Base-by-base conservation (phyloP, 2,888 invertebrate genomes). In the Gasteruption jaculator region DNA sequence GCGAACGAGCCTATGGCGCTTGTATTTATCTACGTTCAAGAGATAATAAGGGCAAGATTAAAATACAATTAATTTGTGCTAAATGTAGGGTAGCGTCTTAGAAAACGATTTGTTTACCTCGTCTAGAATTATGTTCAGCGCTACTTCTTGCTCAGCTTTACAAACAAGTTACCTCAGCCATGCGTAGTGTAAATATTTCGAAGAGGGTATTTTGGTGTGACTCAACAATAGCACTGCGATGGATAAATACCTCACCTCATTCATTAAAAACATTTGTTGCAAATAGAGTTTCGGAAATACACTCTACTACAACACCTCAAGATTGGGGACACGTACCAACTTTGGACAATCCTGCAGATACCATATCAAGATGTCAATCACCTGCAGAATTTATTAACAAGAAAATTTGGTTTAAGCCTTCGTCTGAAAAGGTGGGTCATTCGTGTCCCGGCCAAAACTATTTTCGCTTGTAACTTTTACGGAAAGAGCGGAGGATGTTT, bases 231-330 rank as follows among this genome's bases (percentile, higher is more conserved):
- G 34, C 30, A n/a, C 19, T 45, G 4, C 31, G 37, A n/a, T 45
- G 45, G 45, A 44, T 44, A 11, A 26, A 40, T 5, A 40, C 14
- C 18, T 30, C 40, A n/a, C 36, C 40, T 8, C 35, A 44, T 26
- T 15, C 16, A 10, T 18, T 45, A 6, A 31, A 25, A 26, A 45
- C 37, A 2, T 45, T 40, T 15, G 33, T 45, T 4, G 27, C 41
- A 1, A 41, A 45, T 12, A 35, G 37, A 3, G 45, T 41, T 12
- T 26, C 27, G 4, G 35, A 35, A 22, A 40, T 37, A 5, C 44
- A 44, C 14, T 12, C 41, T 4, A 35, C 30, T 4, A 45, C 36
- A n/a, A n/a, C n/a, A n/a, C n/a, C n/a, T n/a, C n/a, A n/a, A n/a
- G n/a, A n/a, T n/a, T n/a, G n/a, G n/a, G n/a, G n/a, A n/a, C n/a